A percentile compares a stretch with the other conserved stretches of the same genome.
These are phyloP conservation scores for Phylloscopus whistleri DNA, from an alignment of 2,113 vertebrate genomes.

Conservation along the genomic window DNA sequence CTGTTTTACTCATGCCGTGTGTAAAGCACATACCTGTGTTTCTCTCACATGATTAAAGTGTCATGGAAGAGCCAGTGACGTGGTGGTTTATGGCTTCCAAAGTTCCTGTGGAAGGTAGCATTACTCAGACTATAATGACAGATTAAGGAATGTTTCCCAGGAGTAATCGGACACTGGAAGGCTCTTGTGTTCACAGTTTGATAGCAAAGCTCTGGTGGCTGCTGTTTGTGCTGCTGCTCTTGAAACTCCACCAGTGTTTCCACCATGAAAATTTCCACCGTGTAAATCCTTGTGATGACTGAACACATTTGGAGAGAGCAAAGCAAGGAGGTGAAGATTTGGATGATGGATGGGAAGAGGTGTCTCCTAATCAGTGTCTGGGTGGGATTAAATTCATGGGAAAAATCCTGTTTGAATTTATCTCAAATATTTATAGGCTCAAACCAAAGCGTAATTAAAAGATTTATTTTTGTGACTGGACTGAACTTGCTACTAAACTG, in stretches of 20 bases:
- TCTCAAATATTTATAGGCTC: not conserved
- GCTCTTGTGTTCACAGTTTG: not conserved
- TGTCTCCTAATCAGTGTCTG: not conserved
- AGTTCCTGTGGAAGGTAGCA: constrained; percentile 21
- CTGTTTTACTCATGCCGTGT: constrained; percentile 30
- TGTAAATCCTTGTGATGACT: not conserved
- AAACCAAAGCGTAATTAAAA: not conserved
- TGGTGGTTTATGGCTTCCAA: not conserved
- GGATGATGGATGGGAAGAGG: not conserved
- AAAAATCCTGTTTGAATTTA: not conserved
- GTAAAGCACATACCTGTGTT: constrained; percentile 25
- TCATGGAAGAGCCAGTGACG: not conserved
- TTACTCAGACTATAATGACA: constrained; percentile 51
- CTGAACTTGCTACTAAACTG: not conserved
- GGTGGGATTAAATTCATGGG: not conserved
- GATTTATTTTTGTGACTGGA: not conserved
- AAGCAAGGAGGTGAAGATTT: not conserved
- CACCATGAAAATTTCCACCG: not conserved
- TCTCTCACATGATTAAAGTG: constrained; percentile 19
- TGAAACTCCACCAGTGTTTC: not conserved
- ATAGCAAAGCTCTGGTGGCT: not conserved
- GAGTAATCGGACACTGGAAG: constrained; percentile 31
- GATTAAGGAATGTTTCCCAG: constrained; percentile 42
- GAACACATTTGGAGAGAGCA: not conserved
- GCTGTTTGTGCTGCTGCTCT: not conserved